A percentile compares a stretch with the other conserved stretches of the same genome.
These are phyloP conservation scores for Iselma pallidipennis DNA, from an alignment of 2,888 invertebrate genomes.

Conservation along the genomic window DNA sequence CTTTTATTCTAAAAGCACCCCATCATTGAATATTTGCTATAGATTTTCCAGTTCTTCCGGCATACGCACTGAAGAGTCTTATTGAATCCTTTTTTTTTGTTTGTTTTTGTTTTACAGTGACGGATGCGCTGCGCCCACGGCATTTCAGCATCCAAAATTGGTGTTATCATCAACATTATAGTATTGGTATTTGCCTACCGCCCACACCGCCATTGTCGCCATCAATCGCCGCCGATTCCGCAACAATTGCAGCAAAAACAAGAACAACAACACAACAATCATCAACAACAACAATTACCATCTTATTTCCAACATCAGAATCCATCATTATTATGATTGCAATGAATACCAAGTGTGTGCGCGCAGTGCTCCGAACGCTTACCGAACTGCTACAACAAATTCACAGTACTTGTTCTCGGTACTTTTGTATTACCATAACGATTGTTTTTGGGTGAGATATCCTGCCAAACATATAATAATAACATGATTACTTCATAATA, in stretches of 20 bases:
- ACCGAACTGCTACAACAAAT: conserved; percentile 56
- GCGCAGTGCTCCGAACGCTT: conserved; percentile 57
- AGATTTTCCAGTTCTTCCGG: too few relatives aligned
- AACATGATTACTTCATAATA: conserved; percentile 45
- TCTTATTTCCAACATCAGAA: conserved; percentile 26
- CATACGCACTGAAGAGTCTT: too few relatives aligned
- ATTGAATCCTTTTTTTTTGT: not conserved
- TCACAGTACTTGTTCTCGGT: conserved; percentile 53
- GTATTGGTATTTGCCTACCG: conserved; percentile 27
- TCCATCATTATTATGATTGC: conserved; percentile 35
- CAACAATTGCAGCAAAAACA: not conserved
- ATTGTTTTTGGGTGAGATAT: conserved; percentile 58
- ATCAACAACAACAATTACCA: conserved; percentile 18
- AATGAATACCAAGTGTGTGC: conserved; percentile 46
- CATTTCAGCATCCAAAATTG: conserved; percentile 49
- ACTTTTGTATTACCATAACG: conserved; percentile 54
- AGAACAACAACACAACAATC: conserved; percentile 6
- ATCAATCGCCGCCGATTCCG: conserved; percentile 12
- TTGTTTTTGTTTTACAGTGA: conserved; percentile 57
- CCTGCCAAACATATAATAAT: conserved; percentile 54
- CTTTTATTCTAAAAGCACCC: too few relatives aligned
- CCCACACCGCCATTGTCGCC: conserved; percentile 16
- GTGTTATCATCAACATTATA: conserved; percentile 37
- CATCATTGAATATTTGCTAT: too few relatives aligned
- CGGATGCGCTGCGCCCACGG: conserved; percentile 64